Evolutionary conservation across 2,888 invertebrate species (phyloP).

Genomic region (Volucella bombylans): DNA sequence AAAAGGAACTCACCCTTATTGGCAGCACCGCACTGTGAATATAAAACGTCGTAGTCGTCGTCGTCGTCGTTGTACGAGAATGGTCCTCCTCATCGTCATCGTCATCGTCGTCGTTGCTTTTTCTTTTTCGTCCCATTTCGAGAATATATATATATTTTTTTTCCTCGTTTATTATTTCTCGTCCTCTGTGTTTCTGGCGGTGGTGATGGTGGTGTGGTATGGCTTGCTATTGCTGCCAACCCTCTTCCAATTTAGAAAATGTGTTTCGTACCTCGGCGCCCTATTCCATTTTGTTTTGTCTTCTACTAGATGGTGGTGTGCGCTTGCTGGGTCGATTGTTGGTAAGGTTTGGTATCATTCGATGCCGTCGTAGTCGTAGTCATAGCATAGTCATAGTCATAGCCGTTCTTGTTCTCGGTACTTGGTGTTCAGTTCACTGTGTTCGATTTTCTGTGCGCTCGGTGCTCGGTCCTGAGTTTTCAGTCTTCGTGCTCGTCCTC

Average conservation of each 20-base stretch:
- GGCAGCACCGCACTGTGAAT: conserved; percentile 70
- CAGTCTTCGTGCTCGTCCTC: conserved; percentile 13
- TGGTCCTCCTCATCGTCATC: conserved; percentile 39
- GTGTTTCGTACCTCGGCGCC: conserved; percentile 72
- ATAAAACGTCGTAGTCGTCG: conserved; percentile 67
- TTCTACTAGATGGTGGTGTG: conserved; percentile 55
- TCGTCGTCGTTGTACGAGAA: conserved; percentile 33
- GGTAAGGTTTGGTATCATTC: conserved; percentile 63
- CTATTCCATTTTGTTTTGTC: conserved; percentile 65
- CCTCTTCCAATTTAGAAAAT: conserved; percentile 73
- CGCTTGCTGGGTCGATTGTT: conserved; percentile 27
- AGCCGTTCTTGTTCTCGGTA: conserved; percentile 12
- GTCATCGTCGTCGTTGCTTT: conserved; percentile 44
- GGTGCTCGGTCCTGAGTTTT: background rate
- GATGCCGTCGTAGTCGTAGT: conserved; percentile 42
- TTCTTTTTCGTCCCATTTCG: conserved; percentile 66
- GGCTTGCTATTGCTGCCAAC: conserved; percentile 57
- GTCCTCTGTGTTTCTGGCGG: conserved; percentile 51
- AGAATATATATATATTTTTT: conserved; percentile 12
- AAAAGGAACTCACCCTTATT: conserved; percentile 70
- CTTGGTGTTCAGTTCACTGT: too few species aligned
- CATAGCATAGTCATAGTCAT: too few species aligned
- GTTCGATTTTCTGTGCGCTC: too few species aligned
- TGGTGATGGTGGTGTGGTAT: background rate
- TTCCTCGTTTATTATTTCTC: conserved; percentile 48